Evolutionary conservation across 2,113 vertebrate species (phyloP), one percentile per base, ranked within the genome.

Genomic region (Elephantulus edwardii): DNA sequence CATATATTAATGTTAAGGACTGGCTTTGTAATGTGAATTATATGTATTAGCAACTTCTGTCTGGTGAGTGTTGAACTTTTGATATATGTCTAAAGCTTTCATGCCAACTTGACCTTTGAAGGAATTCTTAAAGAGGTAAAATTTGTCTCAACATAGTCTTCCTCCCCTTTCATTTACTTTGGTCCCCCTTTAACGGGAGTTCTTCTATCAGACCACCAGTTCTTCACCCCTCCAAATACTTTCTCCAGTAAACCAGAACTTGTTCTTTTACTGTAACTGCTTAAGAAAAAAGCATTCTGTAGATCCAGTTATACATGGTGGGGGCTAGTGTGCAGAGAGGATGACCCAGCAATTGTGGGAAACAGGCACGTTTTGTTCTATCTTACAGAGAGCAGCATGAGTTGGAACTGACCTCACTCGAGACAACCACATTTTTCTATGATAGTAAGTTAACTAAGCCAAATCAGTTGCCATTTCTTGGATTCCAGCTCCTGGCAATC

Each of bases 221-320:
- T n/a, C n/a, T n/a, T n/a, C n/a, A n/a, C n/a, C n/a, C n/a, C n/a
- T n/a, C n/a, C 33, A n/a, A 87, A 62, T 35, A 40, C n/a, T 54
- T 90, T 90, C 70, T 58, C 81, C 44, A 52, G 44, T 78, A 91
- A 75, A 66, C 30, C 60, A 50, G 62, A 58, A 83, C 86, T 72
- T 10, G 11, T 76, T 62, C 13, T 62, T 70, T 71, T 58, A 28
- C 58, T 85, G 58, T 30, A 71, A 56, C 38, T 81, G 11, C 30
- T 38, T 70, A n/a, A 88, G 58, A 28, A 26, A 40, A 35, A 76
- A 86, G 22, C 28, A 33, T 79, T 62, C 26, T n/a, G n/a, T n/a
- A n/a, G n/a, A n/a, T n/a, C n/a, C n/a, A n/a, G n/a, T n/a, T n/a
- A n/a, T n/a, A n/a, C n/a, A n/a, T n/a, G n/a, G n/a, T n/a, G n/a